A percentile compares a stretch with the other conserved stretches of the same genome.
These are phyloP conservation scores for Aldabrachelys gigantea DNA, from an alignment of 2,113 vertebrate genomes.

Conservation along the genomic window DNA sequence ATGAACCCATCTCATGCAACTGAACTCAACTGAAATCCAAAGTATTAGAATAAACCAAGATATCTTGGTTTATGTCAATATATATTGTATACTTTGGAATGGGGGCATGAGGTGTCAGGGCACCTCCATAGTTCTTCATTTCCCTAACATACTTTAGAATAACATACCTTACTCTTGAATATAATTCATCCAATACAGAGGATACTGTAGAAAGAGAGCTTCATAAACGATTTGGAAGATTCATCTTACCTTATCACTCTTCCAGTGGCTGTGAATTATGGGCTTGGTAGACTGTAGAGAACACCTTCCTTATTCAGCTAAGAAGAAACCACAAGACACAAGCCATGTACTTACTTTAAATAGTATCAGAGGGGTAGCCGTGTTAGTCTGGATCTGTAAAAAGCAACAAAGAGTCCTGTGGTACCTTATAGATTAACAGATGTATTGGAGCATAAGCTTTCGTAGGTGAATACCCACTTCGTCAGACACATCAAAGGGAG, in stretches of 20 bases:
- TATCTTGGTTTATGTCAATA: background rate
- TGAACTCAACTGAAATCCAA: background rate
- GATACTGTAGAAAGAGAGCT: background rate
- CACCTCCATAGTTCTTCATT: background rate
- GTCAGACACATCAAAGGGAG: no score
- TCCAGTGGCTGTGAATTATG: constrained; percentile 16
- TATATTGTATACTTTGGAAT: background rate
- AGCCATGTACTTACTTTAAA: constrained; percentile 16
- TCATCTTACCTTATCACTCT: constrained; percentile 32
- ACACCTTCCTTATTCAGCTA: constrained; percentile 15
- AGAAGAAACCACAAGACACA: constrained; percentile 27
- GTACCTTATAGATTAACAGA: no score
- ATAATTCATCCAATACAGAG: background rate
- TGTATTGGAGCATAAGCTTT: no score
- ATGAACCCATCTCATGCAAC: background rate
- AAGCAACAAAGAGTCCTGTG: no score
- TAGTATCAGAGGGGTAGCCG: constrained; percentile 62
- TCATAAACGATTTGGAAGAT: constrained; percentile 34
- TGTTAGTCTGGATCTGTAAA: no score
- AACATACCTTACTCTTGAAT: background rate
- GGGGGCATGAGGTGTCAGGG: background rate
- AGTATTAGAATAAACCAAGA: background rate
- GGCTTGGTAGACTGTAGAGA: constrained; percentile 21
- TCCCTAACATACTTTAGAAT: constrained; percentile 9
- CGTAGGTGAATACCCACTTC: no score